These are phyloP conservation scores for Trichogramma dendrolimi DNA, from an alignment of 2,888 invertebrate genomes.

Conservation along the genomic window DNA sequence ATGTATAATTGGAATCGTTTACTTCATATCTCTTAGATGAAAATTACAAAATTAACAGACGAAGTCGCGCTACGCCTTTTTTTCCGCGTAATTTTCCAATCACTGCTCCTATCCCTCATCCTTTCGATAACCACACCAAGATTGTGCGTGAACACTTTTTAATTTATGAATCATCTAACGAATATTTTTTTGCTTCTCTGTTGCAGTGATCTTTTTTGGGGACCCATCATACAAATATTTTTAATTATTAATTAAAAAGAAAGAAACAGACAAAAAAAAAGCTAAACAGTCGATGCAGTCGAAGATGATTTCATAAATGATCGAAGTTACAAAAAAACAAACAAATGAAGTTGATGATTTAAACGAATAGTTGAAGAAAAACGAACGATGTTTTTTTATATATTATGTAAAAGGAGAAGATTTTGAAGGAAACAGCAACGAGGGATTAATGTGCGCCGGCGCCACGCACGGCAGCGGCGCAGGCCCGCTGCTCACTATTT, in stretches of 20 bases:
- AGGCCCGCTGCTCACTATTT: slow-evolving; percentile 21
- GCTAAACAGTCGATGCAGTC: slow-evolving; percentile 43
- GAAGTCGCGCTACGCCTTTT: no score
- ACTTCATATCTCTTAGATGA: no score
- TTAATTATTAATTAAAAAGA: slow-evolving; percentile 46
- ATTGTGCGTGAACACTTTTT: no score
- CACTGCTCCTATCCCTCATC: neutral
- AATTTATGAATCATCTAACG: slow-evolving; percentile 3
- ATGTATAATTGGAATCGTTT: no score
- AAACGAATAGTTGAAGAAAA: slow-evolving; percentile 5
- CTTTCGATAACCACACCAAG: no score
- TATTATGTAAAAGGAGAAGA: slow-evolving; percentile 14
- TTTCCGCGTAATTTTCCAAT: neutral
- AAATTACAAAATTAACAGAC: no score
- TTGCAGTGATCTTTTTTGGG: slow-evolving; percentile 49
- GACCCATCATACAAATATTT: slow-evolving; percentile 50
- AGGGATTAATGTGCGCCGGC: slow-evolving; percentile 21
- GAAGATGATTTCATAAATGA: slow-evolving; percentile 49
- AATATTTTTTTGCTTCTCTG: slow-evolving; percentile 37
- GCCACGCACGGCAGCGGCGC: slow-evolving; percentile 24
- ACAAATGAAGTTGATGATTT: neutral
- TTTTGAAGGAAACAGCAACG: slow-evolving; percentile 11
- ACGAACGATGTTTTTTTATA: slow-evolving; percentile 11
- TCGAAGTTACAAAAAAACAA: slow-evolving; percentile 29
- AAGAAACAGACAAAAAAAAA: slow-evolving; percentile 21